phyloP scores from a whole-genome alignment of 2,888 invertebrate species.

The Phasia obesa region DNA sequence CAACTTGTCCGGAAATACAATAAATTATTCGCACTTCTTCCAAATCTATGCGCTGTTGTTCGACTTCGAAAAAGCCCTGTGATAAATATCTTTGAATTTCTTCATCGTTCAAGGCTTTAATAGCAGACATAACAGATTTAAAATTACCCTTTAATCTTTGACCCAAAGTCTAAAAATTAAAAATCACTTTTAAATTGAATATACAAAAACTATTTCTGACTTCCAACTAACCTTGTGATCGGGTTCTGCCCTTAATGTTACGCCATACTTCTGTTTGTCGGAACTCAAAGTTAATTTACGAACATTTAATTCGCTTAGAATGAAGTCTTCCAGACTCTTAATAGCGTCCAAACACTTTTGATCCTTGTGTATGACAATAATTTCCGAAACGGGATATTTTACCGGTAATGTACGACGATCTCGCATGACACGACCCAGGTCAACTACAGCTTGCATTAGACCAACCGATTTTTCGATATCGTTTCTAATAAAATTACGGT shows the following conservation, averaged over 20 bases:
- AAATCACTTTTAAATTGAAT: background rate
- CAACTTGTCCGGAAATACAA: conserved; percentile 80
- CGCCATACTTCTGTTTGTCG: conserved; percentile 96
- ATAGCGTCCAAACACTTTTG: conserved; percentile 90
- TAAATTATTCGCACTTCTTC: conserved; percentile 91
- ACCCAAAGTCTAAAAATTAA: conserved; percentile 84
- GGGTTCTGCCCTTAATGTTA: conserved; percentile 95
- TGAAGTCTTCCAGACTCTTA: conserved; percentile 90
- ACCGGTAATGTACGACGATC: conserved; percentile 97
- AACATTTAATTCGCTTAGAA: conserved; percentile 96
- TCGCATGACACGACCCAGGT: conserved; percentile 94
- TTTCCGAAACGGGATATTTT: conserved; percentile 97
- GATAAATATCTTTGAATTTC: conserved; percentile 90
- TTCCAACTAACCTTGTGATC: conserved; percentile 88
- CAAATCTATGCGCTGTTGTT: conserved; percentile 89
- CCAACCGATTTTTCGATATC: conserved; percentile 95
- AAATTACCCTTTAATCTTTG: conserved; percentile 94
- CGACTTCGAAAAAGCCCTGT: conserved; percentile 88
- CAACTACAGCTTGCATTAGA: conserved; percentile 97
- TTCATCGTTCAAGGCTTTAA: conserved; percentile 90
- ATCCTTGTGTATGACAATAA: conserved; percentile 96
- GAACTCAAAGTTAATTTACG: conserved; percentile 91
- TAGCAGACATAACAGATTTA: conserved; percentile 91
- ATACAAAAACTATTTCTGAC: background rate
- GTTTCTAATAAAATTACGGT: conserved; percentile 88